phyloP scores from a whole-genome alignment of 1,140 invertebrate species.

The Hylyphantes graminicola region DNA sequence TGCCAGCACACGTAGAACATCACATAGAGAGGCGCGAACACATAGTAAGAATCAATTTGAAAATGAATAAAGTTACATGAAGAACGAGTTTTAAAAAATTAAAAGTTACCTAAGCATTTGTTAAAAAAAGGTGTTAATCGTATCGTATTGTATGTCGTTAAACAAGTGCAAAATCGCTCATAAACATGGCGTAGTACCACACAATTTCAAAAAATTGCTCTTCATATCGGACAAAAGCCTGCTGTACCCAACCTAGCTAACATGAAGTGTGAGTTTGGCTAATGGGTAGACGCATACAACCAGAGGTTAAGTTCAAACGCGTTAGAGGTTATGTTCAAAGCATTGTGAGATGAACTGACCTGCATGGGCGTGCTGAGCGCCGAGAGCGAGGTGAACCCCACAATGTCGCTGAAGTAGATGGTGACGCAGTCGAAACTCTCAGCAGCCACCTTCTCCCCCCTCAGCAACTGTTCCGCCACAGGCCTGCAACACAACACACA shows the following conservation, averaged over 20 bases:
- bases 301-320: too few relatives aligned
- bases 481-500: constrained; percentile 71
- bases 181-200: background rate
- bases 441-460: constrained; percentile 80
- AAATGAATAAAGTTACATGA: too few relatives aligned
- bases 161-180: too few relatives aligned
- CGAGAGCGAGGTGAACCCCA: constrained; percentile 82
- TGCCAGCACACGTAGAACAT: too few relatives aligned
- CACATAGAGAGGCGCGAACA: too few relatives aligned
- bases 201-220: background rate
- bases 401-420: constrained; percentile 85
- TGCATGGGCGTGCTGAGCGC: constrained; percentile 88
- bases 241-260: background rate
- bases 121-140: too few relatives aligned
- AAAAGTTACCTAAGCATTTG: too few relatives aligned
- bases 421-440: constrained; percentile 81
- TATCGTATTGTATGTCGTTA: too few relatives aligned
- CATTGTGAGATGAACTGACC: constrained; percentile 70
- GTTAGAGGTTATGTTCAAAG: too few relatives aligned
- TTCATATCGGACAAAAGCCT: background rate
- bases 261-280: background rate
- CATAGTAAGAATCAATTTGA: too few relatives aligned
- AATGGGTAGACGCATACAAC: too few relatives aligned
- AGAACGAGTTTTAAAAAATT: too few relatives aligned
- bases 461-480: constrained; percentile 93